Evolutionary conservation across 2,113 vertebrate genomes (phyloP), one percentile per base, ranked within the genome.

Genomic region (Podocnemis expansa): DNA sequence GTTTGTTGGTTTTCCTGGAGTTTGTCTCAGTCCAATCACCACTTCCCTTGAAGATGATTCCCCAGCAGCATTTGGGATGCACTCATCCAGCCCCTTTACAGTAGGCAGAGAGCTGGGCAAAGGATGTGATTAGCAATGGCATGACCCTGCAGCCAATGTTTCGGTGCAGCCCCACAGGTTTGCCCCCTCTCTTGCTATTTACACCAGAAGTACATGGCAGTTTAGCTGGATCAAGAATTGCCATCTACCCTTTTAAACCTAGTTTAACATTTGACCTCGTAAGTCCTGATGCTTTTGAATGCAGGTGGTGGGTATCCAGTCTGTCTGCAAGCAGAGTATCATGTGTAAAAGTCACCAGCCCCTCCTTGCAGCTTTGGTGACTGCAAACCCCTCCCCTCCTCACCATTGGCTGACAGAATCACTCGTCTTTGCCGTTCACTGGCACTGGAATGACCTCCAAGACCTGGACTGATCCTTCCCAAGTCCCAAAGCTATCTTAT

Each of bases 11-110:
- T 73, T 41, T 73, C 8, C 67, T 73, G 38, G 21, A 38, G 38
- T 10, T 24, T 21, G 67, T n/a, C 41, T 73, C 21, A 22, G n/a
- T 21, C 63, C 63, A 70, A 19, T 24, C 67, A n/a, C 67, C 4
- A 0, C 2, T 45, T 9, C 19, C 47, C 34, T 80, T 55, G 41
- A 38, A 14, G 9, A 43, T 2, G 10, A 5, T 29, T 29, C 11
- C 38, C 21, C 38, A 24, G 67, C 19, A 41, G 67, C 38, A 21
- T 41, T 7, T 13, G 22, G 1, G 24, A 2, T 0, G 0, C 34
- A 13, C 7, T 5, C 45, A 22, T 45, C 6, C 43, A 0, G 0
- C 51, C 13, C 25, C 2, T 11, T 8, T 2, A 0, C 1, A 0
- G 7, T 31, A 55, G 14, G 4, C 29, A 3, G 2, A 3, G 2